Evolutionary conservation across 2,888 invertebrate species (phyloP).

Genomic region (Cylloceria caligata): DNA sequence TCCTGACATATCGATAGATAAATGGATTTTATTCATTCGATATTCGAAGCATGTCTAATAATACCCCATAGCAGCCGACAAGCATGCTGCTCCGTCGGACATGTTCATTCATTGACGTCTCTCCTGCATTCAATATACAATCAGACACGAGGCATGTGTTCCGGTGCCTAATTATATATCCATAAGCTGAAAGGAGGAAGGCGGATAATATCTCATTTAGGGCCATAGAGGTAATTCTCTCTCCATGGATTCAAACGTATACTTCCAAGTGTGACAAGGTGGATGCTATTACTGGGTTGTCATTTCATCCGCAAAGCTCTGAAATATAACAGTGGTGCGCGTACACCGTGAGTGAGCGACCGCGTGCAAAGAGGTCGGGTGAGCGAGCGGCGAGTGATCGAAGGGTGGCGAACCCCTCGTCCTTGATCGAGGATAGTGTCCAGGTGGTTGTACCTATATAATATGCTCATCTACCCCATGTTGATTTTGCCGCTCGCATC

Average conservation of each 20-base stretch:
- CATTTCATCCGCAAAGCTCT: neutral
- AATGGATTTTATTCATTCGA: neutral
- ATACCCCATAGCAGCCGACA: no score
- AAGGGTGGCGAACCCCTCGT: conserved; percentile 22
- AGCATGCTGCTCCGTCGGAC: no score
- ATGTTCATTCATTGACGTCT: neutral
- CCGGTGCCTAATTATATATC: neutral
- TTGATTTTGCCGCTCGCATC: conserved; percentile 3
- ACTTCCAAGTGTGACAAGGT: neutral
- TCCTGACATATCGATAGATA: neutral
- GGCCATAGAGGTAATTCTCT: neutral
- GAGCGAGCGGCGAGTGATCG: neutral
- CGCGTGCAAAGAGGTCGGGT: conserved; percentile 1
- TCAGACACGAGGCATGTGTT: neutral
- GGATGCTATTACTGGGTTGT: neutral
- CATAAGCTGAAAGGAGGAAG: neutral
- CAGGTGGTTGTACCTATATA: neutral
- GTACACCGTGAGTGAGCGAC: neutral
- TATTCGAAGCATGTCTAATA: neutral
- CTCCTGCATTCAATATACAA: neutral
- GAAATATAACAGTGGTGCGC: neutral
- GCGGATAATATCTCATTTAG: neutral
- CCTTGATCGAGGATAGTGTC: conserved; percentile 26
- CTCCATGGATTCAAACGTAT: neutral
- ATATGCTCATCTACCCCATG: neutral